phyloP scores from a whole-genome alignment of 2,888 invertebrate species.

The Tachina grossa region DNA sequence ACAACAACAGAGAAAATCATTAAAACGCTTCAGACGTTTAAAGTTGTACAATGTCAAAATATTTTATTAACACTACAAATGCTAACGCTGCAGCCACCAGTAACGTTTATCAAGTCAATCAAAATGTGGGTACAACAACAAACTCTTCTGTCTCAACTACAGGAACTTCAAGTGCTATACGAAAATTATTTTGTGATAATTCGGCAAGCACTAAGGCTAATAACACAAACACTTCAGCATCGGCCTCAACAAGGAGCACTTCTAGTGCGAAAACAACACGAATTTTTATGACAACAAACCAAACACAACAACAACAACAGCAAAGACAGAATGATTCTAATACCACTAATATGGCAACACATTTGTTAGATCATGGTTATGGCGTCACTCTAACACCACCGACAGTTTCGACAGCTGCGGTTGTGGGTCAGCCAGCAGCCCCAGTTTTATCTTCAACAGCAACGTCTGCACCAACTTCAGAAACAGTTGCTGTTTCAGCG shows the following conservation, averaged over 20 bases:
- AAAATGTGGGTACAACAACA: slow-evolving; percentile 66
- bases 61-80: slow-evolving; percentile 77
- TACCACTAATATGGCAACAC: slow-evolving; percentile 80
- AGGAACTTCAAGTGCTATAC: slow-evolving; percentile 74
- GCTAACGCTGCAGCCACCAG: slow-evolving; percentile 71
- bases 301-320: slow-evolving; percentile 54
- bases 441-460: slow-evolving; percentile 76
- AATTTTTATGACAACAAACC: slow-evolving; percentile 63
- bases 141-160: slow-evolving; percentile 58
- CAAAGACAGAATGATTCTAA: slow-evolving; percentile 45
- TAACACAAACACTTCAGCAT: slow-evolving; percentile 54
- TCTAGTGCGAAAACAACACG: slow-evolving; percentile 58
- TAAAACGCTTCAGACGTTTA: slow-evolving; percentile 57
- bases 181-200: slow-evolving; percentile 76
- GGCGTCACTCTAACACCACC: slow-evolving; percentile 87
- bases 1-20: slow-evolving; percentile 42
- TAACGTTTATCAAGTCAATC: slow-evolving; percentile 71
- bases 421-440: slow-evolving; percentile 63
- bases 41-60: slow-evolving; percentile 78
- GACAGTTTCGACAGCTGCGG: slow-evolving; percentile 84
- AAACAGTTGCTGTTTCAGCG: slow-evolving; percentile 68
- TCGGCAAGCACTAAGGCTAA: slow-evolving; percentile 57
- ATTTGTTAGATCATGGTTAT: slow-evolving; percentile 93
- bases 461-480: slow-evolving; percentile 52
- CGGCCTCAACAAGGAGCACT: slow-evolving; percentile 49